phyloP scores from a whole-genome alignment of 2,797 vertebrate species.

The Aplochiton taeniatus region DNA sequence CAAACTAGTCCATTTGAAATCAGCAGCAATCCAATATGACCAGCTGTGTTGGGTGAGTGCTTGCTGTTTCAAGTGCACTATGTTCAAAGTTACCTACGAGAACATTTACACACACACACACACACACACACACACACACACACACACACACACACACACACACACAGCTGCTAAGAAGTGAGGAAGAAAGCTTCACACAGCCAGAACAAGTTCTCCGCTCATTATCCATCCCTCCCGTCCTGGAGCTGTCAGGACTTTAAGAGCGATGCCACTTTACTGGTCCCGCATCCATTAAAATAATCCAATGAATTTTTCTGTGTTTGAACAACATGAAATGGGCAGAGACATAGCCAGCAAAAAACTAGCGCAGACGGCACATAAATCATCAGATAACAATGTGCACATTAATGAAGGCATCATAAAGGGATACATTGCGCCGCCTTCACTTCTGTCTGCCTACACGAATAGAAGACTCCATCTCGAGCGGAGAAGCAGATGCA shows the following conservation, averaged over 20 bases:
- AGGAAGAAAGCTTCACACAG: background rate
- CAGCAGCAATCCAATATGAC: no score
- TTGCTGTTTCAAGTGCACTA: background rate
- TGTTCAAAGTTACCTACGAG: background rate
- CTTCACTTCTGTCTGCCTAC: no score
- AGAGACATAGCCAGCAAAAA: background rate
- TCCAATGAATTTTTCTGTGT: slow-evolving; percentile 1
- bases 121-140: background rate
- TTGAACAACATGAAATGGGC: background rate
- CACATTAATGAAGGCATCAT: no score
- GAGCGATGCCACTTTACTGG: background rate
- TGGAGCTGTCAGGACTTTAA: background rate
- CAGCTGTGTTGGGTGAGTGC: no score
- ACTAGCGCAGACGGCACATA: background rate
- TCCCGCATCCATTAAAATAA: background rate
- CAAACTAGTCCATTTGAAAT: no score
- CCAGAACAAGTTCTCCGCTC: background rate
- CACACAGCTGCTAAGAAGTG: background rate
- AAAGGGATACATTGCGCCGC: no score
- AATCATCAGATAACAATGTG: no score
- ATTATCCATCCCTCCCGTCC: background rate
- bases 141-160: slow-evolving; percentile 8
- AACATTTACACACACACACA: background rate
- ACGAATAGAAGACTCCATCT: no score
- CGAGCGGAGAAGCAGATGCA: no score